These are phyloP conservation scores for Habrosyne pyritoides DNA, from an alignment of 2,888 invertebrate species.

Conservation along the genomic window DNA sequence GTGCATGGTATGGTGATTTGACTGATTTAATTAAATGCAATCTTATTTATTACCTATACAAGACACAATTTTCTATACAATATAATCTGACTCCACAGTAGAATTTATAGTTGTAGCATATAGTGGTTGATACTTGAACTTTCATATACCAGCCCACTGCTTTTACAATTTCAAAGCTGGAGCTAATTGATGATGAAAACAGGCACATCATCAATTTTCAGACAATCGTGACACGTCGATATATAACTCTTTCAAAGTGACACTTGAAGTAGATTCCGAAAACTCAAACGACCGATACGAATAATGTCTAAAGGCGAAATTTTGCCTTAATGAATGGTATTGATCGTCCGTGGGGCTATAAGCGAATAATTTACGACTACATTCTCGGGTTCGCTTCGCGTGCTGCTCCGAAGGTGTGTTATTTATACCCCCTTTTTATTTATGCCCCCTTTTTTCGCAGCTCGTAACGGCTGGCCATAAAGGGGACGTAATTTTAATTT, in stretches of 20 bases:
- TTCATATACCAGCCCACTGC: no score
- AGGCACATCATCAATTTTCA: no score
- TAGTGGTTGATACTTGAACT: no score
- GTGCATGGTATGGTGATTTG: no score
- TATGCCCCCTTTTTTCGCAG: slow-evolving; percentile 84
- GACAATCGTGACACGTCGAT: neutral
- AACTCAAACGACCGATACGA: slow-evolving; percentile 58
- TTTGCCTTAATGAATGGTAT: slow-evolving; percentile 80
- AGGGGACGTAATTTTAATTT: slow-evolving; percentile 83
- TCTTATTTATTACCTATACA: no score
- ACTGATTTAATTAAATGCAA: no score
- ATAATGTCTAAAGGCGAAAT: slow-evolving; percentile 65
- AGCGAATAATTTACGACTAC: slow-evolving; percentile 77
- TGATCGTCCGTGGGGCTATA: slow-evolving; percentile 72
- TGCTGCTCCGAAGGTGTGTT: slow-evolving; percentile 79
- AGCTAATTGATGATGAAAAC: no score
- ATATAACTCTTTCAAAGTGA: slow-evolving; percentile 48
- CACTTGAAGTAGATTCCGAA: slow-evolving; percentile 46
- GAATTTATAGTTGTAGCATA: no score
- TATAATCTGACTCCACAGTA: no score
- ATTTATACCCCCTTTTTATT: slow-evolving; percentile 82
- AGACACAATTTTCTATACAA: no score
- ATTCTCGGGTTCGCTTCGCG: slow-evolving; percentile 68
- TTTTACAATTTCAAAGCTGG: no score
- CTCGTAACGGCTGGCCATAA: slow-evolving; percentile 80